Conservation (phyloP, 2,888 invertebrate species). For the Monochamus alternatus region DNA sequence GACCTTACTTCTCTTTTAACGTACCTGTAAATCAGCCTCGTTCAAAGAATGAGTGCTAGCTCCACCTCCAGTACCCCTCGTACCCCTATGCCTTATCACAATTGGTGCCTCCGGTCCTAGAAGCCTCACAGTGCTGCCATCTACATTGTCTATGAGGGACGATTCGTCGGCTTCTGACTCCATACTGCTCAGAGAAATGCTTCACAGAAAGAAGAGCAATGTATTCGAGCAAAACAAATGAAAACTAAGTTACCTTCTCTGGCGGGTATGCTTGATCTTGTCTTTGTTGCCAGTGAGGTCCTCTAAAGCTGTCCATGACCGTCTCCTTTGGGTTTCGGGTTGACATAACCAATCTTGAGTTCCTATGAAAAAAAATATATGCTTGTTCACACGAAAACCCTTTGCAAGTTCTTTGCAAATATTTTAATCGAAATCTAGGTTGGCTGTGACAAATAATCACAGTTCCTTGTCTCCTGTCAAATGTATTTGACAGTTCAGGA, state of each 20-base stretch:
- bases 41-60: conserved; percentile 87
- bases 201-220: conserved; percentile 62
- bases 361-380: conserved; percentile 55
- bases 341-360: conserved; percentile 70
- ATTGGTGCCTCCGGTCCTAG: conserved; percentile 72
- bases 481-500: no score
- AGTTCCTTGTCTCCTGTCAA: no score
- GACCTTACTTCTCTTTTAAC: conserved; percentile 20
- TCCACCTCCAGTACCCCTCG: conserved; percentile 74
- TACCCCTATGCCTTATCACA: conserved; percentile 66
- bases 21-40: conserved; percentile 89
- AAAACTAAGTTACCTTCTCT: conserved; percentile 71
- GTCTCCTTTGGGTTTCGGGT: conserved; percentile 75
- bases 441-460: no score
- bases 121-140: conserved; percentile 74
- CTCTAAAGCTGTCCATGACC: conserved; percentile 92
- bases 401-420: no score
- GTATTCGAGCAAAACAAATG: conserved; percentile 28
- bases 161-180: conserved; percentile 90
- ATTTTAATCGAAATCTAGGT: no score
- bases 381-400: neutral
- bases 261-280: conserved; percentile 72
- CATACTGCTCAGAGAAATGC: conserved; percentile 84
- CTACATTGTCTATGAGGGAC: conserved; percentile 71
- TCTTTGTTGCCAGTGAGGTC: conserved; percentile 76